A percentile compares a stretch with the other conserved stretches of the same genome.
Conservation (phyloP, 2,797 vertebrate species). For the Oryzias sinensis region DNA sequence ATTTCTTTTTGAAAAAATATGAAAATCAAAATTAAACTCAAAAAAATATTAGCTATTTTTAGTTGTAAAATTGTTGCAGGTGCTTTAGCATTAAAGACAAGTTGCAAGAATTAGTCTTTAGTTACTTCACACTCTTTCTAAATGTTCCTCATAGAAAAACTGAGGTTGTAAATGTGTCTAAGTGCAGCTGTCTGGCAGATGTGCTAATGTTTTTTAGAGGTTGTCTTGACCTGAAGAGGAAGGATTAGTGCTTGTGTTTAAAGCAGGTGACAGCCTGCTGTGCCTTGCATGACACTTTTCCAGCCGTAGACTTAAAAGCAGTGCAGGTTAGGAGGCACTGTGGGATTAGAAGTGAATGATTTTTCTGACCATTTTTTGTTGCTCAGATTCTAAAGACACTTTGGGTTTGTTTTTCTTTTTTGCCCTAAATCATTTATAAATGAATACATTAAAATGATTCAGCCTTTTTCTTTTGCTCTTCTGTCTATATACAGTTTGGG, state of each 20-base stretch:
- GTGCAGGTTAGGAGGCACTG: conserved; percentile 9
- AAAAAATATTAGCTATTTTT: no score
- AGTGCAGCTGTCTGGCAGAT: conserved; percentile 11
- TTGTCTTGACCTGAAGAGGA: conserved; percentile 44
- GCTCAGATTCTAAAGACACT: background rate
- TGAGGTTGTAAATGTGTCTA: conserved; percentile 18
- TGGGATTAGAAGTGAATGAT: conserved; percentile 12
- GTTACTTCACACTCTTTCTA: background rate
- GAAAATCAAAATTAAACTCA: no score
- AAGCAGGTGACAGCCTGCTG: conserved; percentile 33
- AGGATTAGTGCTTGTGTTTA: conserved; percentile 51
- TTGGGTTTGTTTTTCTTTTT: no score
- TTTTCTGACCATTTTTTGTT: no score
- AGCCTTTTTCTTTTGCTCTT: no score
- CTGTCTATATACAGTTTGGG: no score
- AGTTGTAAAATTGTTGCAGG: no score
- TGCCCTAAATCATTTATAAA: no score
- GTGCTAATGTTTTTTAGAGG: conserved; percentile 30
- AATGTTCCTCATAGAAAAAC: background rate
- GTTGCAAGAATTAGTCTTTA: background rate
- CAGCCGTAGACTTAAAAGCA: conserved; percentile 15
- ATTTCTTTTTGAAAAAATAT: no score
- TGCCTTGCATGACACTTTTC: conserved; percentile 23
- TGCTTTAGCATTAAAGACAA: no score
- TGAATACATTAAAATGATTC: no score